These are phyloP conservation scores for Drosophila borealis DNA, from an alignment of 2,888 invertebrate genomes.

Conservation along the genomic window DNA sequence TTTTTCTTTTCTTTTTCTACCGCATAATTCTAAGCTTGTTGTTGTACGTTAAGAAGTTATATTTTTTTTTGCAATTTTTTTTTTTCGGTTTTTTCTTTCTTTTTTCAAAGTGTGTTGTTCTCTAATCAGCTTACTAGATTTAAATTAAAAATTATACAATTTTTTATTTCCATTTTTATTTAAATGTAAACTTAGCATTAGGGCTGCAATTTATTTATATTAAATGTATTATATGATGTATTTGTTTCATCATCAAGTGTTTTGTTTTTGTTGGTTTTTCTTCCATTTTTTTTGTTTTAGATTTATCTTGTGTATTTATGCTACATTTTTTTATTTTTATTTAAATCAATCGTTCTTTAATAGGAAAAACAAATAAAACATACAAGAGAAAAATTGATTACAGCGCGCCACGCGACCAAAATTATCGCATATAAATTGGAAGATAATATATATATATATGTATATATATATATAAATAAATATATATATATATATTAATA, in stretches of 20 bases:
- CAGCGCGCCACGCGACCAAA: slow-evolving; percentile 68
- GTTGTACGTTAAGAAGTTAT: slow-evolving; percentile 63
- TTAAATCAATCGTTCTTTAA: slow-evolving; percentile 44
- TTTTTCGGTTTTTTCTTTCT: slow-evolving; percentile 36
- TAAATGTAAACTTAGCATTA: slow-evolving; percentile 66
- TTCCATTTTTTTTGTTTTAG: slow-evolving; percentile 25
- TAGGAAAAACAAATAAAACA: slow-evolving; percentile 62
- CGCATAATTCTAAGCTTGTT: slow-evolving; percentile 61
- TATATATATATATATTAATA: slow-evolving; percentile 21
- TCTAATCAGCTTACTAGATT: slow-evolving; percentile 66
- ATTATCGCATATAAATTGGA: slow-evolving; percentile 53
- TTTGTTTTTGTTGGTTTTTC: slow-evolving; percentile 27
- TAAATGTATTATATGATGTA: slow-evolving; percentile 36
- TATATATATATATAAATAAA: slow-evolving; percentile 7
- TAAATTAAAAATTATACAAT: slow-evolving; percentile 72
- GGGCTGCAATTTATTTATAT: slow-evolving; percentile 57
- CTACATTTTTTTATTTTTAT: slow-evolving; percentile 38
- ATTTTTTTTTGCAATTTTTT: slow-evolving; percentile 46
- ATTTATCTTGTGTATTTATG: slow-evolving; percentile 47
- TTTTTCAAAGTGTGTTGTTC: slow-evolving; percentile 39
- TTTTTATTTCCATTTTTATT: slow-evolving; percentile 49
- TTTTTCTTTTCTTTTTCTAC: slow-evolving; percentile 16
- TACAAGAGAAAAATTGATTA: slow-evolving; percentile 52
- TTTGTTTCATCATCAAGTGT: slow-evolving; percentile 55
- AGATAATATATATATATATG: slow-evolving; percentile 42